Base-by-base conservation (phyloP, 1,140 invertebrate species). In the Sinonovacula constricta region DNA sequence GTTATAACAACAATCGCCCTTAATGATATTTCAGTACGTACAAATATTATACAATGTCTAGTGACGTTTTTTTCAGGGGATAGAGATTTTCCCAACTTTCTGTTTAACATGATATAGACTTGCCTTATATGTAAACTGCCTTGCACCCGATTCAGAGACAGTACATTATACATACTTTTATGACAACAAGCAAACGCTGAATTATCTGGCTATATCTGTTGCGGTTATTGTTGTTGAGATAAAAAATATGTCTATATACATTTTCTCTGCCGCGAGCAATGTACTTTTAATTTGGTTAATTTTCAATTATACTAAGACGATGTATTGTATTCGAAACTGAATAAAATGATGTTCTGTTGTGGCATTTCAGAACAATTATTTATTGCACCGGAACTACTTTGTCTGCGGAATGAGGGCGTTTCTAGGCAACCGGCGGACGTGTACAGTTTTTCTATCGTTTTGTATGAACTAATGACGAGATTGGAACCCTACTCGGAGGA, bases 361-460 rank as follows among this genome's bases (percentile, higher is more conserved):
- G n/a, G n/a, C 1, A 18, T 45, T 2, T 15, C 67, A 85, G 88
- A 67, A 57, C 65, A 92, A 81, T 89, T 99, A 12, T 99, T 97
- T 97, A 98, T 96, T 4, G 94, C 97, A 1, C 97, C 98, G 0
- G 98, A 99, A 89, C 87, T 98, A 2, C 90, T 99, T 22, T 92
- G 95, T 3, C 31, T 86, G 45, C 60, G 80, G 5, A 75, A 72
- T 18, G 82, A 83, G 1, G 15, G 59, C 4, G 82, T 83, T 66
- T 96, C 96, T n/a, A 95, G 95, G 26, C 31, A 66, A 4, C 5
- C 31, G 0, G 62, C 31, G 10, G 62, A 66, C 28, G 62, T 45
- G n/a, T 66, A 66, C 62, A 66, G 62, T 28, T 66, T 66, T 36
- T 31, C 62, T 3, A 36, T 66, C 18, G 24, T 66, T n/a, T 22